Percentiles rank a stretch among this genome's conserved stretches.
These are phyloP conservation scores for Andrena bucephala DNA, from an alignment of 2,888 invertebrate genomes.

Conservation along the genomic window DNA sequence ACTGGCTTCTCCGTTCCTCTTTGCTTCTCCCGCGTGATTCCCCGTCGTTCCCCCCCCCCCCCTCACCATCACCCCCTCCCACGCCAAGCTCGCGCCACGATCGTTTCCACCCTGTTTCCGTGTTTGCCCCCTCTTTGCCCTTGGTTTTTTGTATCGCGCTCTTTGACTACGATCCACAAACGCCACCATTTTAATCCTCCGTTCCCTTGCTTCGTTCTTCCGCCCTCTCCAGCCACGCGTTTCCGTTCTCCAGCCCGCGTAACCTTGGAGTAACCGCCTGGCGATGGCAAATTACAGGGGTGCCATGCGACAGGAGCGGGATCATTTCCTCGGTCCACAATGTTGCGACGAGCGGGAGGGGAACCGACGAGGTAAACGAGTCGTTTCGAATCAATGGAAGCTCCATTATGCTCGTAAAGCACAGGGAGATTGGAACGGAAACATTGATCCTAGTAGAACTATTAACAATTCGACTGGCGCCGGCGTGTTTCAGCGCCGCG, in stretches of 20 bases:
- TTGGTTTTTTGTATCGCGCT: conserved; percentile 45
- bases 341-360: conserved; percentile 9
- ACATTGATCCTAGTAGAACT: background rate
- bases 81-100: background rate
- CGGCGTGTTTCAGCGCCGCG: no score
- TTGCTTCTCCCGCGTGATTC: background rate
- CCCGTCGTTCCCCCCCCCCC: background rate
- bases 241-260: conserved; percentile 36
- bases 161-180: conserved; percentile 28
- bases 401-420: background rate
- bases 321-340: background rate
- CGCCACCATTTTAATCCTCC: conserved; percentile 50
- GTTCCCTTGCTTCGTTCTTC: conserved; percentile 10
- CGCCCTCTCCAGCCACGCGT: conserved; percentile 26
- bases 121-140: background rate
- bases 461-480: no score
- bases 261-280: conserved; percentile 31
- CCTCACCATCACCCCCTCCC: background rate
- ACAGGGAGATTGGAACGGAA: background rate
- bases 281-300: conserved; percentile 17
- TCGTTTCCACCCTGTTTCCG: background rate
- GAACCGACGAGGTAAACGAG: background rate
- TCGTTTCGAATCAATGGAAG: no score
- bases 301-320: conserved; percentile 13
- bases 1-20: conserved; percentile 2